Percentiles rank a stretch among this genome's conserved stretches.
Evolutionary conservation across 2,113 vertebrate genomes (phyloP).

Genomic region (Lepus timidus): DNA sequence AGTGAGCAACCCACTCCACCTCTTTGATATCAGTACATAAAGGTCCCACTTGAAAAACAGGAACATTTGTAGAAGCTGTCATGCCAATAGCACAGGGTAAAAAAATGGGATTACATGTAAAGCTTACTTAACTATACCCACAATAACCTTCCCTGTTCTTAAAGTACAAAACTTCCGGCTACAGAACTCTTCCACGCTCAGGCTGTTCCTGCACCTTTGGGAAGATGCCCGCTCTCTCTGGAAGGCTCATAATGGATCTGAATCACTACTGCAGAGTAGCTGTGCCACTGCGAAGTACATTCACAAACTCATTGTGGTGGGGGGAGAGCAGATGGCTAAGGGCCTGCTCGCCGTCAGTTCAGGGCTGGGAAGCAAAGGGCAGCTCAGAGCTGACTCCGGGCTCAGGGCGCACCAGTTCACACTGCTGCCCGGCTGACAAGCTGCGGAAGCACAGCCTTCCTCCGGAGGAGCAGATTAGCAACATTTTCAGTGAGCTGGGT

Average conservation of each 20-base stretch:
- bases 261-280: not conserved
- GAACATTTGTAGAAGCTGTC: constrained; percentile 16
- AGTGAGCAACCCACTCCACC: not conserved
- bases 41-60: not conserved
- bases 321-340: not conserved
- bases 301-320: not conserved
- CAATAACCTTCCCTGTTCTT: not conserved
- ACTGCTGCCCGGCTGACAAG: not conserved
- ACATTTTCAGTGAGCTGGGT: not conserved
- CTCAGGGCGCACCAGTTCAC: not conserved
- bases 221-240: not conserved
- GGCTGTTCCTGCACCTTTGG: not conserved
- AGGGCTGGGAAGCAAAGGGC: not conserved
- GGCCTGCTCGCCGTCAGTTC: not conserved
- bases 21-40: not conserved
- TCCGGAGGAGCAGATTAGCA: not conserved
- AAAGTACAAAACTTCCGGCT: not conserved
- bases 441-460: constrained; percentile 22
- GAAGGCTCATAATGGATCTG: not conserved
- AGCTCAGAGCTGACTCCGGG: not conserved
- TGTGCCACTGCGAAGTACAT: not conserved
- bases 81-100: not conserved
- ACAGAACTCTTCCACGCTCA: not conserved
- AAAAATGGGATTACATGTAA: constrained; percentile 6
- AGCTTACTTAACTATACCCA: constrained; percentile 28